Conservation (phyloP, 2,888 invertebrate genomes). For the Eurytoma californica region DNA sequence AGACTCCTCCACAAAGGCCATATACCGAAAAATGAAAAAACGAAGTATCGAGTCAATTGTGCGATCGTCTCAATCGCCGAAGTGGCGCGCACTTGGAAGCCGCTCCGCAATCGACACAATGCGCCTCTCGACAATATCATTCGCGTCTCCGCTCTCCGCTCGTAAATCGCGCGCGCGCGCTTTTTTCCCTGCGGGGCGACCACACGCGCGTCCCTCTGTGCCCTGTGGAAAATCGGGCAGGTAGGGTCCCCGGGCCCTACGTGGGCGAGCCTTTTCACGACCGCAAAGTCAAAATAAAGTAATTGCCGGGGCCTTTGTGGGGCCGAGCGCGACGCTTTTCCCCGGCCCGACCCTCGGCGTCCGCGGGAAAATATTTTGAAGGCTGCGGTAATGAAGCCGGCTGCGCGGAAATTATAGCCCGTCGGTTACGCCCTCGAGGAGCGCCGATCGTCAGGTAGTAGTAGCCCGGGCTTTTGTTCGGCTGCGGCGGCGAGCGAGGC, state of each 20-base stretch:
- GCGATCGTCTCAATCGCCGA: no score
- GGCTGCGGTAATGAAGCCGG: conserved; percentile 39
- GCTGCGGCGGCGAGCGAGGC: conserved; percentile 2
- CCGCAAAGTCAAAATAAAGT: conserved; percentile 73
- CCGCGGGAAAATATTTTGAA: conserved; percentile 45
- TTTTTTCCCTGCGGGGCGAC: conserved; percentile 51
- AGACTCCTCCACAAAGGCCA: no score
- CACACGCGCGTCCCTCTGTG: not conserved
- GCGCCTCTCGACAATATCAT: no score
- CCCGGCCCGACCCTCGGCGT: not conserved
- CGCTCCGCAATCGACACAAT: no score
- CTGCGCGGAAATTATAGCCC: conserved; percentile 28
- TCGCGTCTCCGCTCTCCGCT: conserved; percentile 40
- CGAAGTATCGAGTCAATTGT: no score
- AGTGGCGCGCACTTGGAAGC: no score
- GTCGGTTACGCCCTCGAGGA: not conserved
- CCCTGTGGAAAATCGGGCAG: not conserved
- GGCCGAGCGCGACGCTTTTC: conserved; percentile 6
- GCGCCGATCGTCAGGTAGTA: no score
- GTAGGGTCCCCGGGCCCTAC: not conserved
- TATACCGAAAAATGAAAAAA: no score
- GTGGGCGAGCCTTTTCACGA: conserved; percentile 48
- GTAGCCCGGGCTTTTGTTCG: not conserved
- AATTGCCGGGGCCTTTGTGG: conserved; percentile 63
- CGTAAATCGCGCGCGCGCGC: conserved; percentile 56